Conservation (phyloP, 2,797 vertebrate genomes). For the Anisognathus igniventris region DNA sequence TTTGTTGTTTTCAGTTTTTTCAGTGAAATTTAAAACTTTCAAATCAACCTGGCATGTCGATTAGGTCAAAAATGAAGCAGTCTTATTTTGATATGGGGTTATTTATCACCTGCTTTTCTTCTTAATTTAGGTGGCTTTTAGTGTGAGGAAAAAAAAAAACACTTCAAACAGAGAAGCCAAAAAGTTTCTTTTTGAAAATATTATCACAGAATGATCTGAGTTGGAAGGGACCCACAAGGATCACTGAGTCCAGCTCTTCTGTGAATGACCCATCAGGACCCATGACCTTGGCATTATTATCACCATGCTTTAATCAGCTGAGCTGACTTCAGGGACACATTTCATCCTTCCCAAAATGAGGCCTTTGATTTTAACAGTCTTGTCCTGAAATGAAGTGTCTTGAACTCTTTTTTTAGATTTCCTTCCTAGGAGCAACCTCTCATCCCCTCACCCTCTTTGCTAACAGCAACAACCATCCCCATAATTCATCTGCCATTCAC, state of each 20-base stretch:
- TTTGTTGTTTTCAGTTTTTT: neutral
- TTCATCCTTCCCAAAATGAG: neutral
- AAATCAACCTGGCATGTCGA: neutral
- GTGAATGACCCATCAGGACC: neutral
- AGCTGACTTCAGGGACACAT: neutral
- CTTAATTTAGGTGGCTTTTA: neutral
- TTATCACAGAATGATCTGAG: neutral
- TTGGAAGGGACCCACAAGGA: neutral
- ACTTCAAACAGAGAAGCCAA: neutral
- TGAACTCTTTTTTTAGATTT: neutral
- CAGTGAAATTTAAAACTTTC: neutral
- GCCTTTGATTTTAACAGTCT: neutral
- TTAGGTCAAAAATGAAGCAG: neutral
- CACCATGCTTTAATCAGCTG: neutral
- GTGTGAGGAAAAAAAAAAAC: accelerated
- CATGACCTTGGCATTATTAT: neutral
- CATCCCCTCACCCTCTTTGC: neutral
- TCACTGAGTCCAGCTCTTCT: neutral
- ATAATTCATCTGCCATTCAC: neutral
- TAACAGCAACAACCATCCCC: neutral
- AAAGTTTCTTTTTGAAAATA: neutral
- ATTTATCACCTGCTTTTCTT: neutral
- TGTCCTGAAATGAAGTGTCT: neutral
- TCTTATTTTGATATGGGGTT: neutral
- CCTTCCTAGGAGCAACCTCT: neutral